Evolutionary conservation across 2,888 invertebrate genomes (phyloP), one percentile per base, ranked within the genome.

Genomic region (Mesorhabditis spiculigera): DNA sequence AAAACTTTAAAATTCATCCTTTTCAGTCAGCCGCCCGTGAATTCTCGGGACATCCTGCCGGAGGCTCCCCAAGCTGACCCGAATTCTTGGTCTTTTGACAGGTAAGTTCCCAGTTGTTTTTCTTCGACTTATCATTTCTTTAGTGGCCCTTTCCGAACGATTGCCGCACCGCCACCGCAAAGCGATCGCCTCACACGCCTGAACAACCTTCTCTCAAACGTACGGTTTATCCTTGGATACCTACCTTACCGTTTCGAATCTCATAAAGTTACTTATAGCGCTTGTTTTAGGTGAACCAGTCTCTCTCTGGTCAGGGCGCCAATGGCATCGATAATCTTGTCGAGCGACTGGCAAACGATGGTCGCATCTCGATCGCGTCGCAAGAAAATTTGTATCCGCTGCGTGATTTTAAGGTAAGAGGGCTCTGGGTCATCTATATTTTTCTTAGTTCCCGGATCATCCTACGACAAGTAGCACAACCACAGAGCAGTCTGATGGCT

Each of bases 151-250:
- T 50, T 50, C 58, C 58, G n/a, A 1, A n/a, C 58, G n/a, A n/a
- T 0, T 13, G n/a, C n/a, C 8, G 8, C 58, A 50, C n/a, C 58
- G 8, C 10, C 10, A 50, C 58, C 58, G n/a, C 10, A 10, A 50
- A 50, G n/a, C 58, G 58, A 50, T 50, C 58, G 58, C 58, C 58
- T 50, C 58, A 50, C 58, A n/a, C n/a, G n/a, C n/a, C n/a, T 50
- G n/a, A 50, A 50, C 58, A 50, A n/a, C 58, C 58, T 50, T 50
- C 58, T 50, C 58, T 13, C 8, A 13, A 50, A 50, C 58, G 58
- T 50, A n/a, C 8, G 8, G 8, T n/a, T 50, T 50, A 13, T 50
- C 8, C n/a, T 50, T 50, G 8, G 8, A 50, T 13, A 50, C 8
- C 58, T 50, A n/a, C 28, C 28, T 28, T 28, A 28, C 28, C 28